A percentile compares a stretch with the other conserved stretches of the same genome.
Evolutionary conservation across 2,113 vertebrate species (phyloP).

Genomic region (Protomyctophum bolini): DNA sequence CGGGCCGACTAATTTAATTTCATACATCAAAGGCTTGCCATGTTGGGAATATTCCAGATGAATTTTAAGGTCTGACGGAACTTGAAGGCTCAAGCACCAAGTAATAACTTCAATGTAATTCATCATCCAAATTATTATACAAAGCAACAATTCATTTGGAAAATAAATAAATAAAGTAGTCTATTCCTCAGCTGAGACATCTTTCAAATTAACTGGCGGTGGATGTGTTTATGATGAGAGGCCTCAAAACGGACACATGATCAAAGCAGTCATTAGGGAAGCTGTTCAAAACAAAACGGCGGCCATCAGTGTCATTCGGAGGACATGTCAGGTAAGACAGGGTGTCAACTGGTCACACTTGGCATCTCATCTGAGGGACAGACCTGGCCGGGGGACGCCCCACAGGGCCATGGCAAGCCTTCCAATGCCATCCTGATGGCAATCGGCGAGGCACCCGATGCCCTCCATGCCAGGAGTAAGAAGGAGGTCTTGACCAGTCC

Average conservation of each 20-base stretch:
- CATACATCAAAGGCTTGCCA: conserved; percentile 80
- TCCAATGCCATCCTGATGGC: conserved; percentile 47
- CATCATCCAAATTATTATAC: conserved; percentile 57
- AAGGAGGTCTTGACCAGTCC: conserved; percentile 55
- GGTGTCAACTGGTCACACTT: conserved; percentile 43
- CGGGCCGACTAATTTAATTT: conserved; percentile 77
- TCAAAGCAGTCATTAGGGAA: conserved; percentile 23
- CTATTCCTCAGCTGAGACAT: conserved; percentile 36
- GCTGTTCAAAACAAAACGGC: conserved; percentile 3
- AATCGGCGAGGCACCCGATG: conserved; percentile 52
- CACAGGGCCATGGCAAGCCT: conserved; percentile 51
- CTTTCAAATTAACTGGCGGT: conserved; percentile 38
- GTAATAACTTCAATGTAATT: conserved; percentile 66
- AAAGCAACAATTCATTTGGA: conserved; percentile 56
- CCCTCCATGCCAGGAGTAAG: conserved; percentile 51
- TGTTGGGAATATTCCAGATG: conserved; percentile 75
- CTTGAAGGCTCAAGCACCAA: conserved; percentile 60
- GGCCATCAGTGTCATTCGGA: conserved; percentile 8
- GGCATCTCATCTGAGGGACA: conserved; percentile 58
- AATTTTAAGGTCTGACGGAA: conserved; percentile 75
- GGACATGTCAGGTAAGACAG: conserved; percentile 26
- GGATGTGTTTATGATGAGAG: conserved; percentile 22
- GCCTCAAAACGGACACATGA: conserved; percentile 29
- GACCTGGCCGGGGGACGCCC: conserved; percentile 49
- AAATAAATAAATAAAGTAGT: neutral